Base-by-base conservation (phyloP, 1,140 invertebrate species). In the Maconellicoccus hirsutus region DNA sequence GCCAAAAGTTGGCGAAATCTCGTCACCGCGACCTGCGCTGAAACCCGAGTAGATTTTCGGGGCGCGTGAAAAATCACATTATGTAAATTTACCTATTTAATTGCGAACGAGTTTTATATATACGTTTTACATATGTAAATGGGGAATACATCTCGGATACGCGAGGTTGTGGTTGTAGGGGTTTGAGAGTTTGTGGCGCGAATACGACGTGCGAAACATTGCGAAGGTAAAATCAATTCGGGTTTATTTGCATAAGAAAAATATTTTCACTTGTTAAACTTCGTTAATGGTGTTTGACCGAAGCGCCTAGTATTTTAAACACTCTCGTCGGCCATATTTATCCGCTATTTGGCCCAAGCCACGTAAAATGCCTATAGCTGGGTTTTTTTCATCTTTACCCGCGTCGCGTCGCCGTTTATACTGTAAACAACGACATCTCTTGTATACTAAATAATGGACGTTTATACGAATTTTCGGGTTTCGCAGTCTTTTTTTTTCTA, bases 41-140 rank as follows among this genome's bases (percentile, higher is more conserved):
- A n/a, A n/a, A n/a, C n/a, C n/a, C n/a, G n/a, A n/a, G n/a, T n/a
- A n/a, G n/a, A n/a, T n/a, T n/a, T n/a, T n/a, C n/a, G n/a, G n/a
- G n/a, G n/a, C n/a, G n/a, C 33, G 33, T 7, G 6, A 38, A 38
- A 38, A 38, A 38, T 16, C 16, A 52, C 12, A 52, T 52, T 52
- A 52, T 52, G 42, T 19, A 52, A 52, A 52, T 52, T 2, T 16
- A 3, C n/a, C 6, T 19, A 52, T 52, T 52, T 52, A 52, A 52
- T 52, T 52, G 16, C 4, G 16, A 16, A 52, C 42, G n/a, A 52
- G 42, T 52, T 52, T 52, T 52, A 52, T 16, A n/a, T n/a, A 3
- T 8, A 52, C 42, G n/a, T 52, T 52, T 52, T 52, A 52, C 42
- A 52, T 52, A 52, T n/a, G n/a, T 52, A 52, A 52, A 52, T 52